These are phyloP conservation scores for Dolichopus griseipennis DNA, from an alignment of 2,888 invertebrate genomes.

Conservation along the genomic window DNA sequence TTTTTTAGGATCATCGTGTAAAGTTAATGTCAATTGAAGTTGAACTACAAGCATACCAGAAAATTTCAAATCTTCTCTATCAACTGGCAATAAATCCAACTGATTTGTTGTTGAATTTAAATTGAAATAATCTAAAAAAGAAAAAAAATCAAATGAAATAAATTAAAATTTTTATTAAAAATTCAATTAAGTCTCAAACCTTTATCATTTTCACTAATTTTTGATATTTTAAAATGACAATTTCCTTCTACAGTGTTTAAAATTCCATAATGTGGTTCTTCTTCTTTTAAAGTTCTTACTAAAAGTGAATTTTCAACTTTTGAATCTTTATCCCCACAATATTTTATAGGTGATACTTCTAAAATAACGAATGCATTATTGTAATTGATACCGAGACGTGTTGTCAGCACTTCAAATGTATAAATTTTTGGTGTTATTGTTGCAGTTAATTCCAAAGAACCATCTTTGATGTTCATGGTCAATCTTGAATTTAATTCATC, in stretches of 20 bases:
- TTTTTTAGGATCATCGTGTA: constrained; percentile 20
- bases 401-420: constrained; percentile 24
- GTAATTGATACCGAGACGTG: constrained; percentile 19
- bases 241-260: constrained; percentile 23
- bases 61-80: constrained; percentile 28
- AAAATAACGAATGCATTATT: constrained; percentile 21
- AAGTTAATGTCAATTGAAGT: constrained; percentile 25
- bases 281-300: constrained; percentile 27
- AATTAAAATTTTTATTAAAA: constrained; percentile 1
- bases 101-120: constrained; percentile 25
- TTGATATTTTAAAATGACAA: constrained; percentile 25
- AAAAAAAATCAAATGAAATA: neutral
- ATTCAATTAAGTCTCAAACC: constrained; percentile 20
- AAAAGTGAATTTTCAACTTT: constrained; percentile 25
- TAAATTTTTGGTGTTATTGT: constrained; percentile 24
- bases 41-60: constrained; percentile 25
- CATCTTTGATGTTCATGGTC: constrained; percentile 22
- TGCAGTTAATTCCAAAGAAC: constrained; percentile 24
- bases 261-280: constrained; percentile 23
- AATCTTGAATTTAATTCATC: constrained; percentile 23
- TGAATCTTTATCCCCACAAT: constrained; percentile 22
- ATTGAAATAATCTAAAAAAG: constrained; percentile 26
- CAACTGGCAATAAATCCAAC: constrained; percentile 26
- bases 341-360: constrained; percentile 22
- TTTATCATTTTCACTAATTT: constrained; percentile 26